Base-by-base conservation (phyloP, 2,888 invertebrate species). In the Malthinus flaveolus region DNA sequence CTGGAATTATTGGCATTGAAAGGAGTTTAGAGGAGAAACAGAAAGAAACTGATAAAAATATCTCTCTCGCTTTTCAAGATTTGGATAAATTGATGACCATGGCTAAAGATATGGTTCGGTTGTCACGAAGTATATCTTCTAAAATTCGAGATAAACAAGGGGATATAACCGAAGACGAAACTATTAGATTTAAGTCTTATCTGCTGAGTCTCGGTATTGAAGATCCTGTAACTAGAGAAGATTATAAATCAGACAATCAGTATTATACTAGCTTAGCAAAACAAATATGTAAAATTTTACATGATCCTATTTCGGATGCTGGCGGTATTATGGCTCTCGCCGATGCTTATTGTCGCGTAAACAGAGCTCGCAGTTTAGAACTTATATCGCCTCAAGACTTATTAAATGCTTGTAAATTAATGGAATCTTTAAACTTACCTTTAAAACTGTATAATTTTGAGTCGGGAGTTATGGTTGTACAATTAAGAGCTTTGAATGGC, bases 261-360 rank as follows among this genome's bases (percentile, higher is more conserved):
- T 98, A 95, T 77, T 93, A 91, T 75, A 82, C 84, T 69, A 89
- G 91, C 67, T 79, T 99, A 47, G 93, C 96, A 0, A 88, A 87
- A 71, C 92, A 99, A 81, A 85, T 98, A 46, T 87, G 90, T 44
- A 87, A 87, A 69, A 89, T 94, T 75, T 81, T 98, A 68, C 83
- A 88, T 59, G 87, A 87, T 71, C 92, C 93, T 13, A 83, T 97
- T 56, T 86, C 90, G 80, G 92, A 95, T 73, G 87, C 87, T 74
- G 97, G 97, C 32, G 98, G 98, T 7, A 94, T 97, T 84, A 96
- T 98, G 94, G 90, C 95, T 0, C 79, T 99, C 54, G 91, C 97
- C 3, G 99, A 99, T 81, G 97, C 92, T 0, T 99, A 95, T 82
- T 98, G 98, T 79, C 85, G 98, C 68, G 90, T 98, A 1, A 99